Percentiles rank a stretch among this genome's conserved stretches.
Evolutionary conservation across 2,113 vertebrate species (phyloP).

Genomic region (Camelus bactrianus): DNA sequence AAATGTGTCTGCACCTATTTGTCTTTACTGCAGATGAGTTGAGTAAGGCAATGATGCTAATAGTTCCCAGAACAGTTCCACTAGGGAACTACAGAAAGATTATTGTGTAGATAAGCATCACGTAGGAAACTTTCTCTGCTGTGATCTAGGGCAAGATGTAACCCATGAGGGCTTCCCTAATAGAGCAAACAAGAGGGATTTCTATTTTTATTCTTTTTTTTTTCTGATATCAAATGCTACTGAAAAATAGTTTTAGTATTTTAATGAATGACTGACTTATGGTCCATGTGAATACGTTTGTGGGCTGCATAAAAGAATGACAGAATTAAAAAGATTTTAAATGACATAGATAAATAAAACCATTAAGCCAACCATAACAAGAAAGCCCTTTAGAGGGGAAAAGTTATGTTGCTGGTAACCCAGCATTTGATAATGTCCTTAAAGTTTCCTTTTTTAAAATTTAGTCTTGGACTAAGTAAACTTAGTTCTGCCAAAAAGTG

Average conservation of each 20-base stretch:
- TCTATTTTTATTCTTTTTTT: neutral
- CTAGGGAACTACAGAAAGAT: neutral
- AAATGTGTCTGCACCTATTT: neutral
- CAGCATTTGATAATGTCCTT: neutral
- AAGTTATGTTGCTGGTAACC: neutral
- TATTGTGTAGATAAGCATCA: neutral
- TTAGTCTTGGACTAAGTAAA: slow-evolving; percentile 1
- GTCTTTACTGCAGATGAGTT: neutral
- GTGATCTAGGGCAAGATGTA: neutral
- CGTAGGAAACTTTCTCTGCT: neutral
- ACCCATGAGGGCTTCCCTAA: neutral
- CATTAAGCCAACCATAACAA: slow-evolving; percentile 39
- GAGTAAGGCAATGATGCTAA: neutral
- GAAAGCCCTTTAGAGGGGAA: neutral
- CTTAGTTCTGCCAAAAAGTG: neutral
- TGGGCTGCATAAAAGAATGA: neutral
- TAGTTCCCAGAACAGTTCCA: neutral
- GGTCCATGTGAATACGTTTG: neutral
- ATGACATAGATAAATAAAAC: slow-evolving; percentile 2
- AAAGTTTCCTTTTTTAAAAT: neutral
- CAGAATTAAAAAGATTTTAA: slow-evolving; percentile 32
- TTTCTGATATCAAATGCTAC: neutral
- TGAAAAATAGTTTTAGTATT: neutral
- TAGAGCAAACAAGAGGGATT: neutral
- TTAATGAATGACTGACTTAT: slow-evolving; percentile 34